Percentiles rank a stretch among this genome's conserved stretches.
These are phyloP conservation scores for Unio delphinus DNA, from an alignment of 2,888 invertebrate genomes.

Conservation along the genomic window DNA sequence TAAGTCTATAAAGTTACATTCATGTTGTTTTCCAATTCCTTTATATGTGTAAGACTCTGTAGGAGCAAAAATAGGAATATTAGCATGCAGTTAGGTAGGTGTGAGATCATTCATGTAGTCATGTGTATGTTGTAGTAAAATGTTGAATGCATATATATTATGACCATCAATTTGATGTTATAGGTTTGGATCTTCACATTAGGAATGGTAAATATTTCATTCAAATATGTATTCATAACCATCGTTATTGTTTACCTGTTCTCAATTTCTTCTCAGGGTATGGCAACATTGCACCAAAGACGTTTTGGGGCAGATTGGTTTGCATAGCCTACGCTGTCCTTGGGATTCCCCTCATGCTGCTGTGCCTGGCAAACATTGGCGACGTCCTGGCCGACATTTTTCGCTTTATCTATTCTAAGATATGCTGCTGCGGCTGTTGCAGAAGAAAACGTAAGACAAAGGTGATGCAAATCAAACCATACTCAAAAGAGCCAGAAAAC, in stretches of 20 bases:
- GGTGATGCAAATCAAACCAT: constrained; percentile 34
- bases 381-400: constrained; percentile 74
- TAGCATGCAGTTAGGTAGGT: too few species aligned
- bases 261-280: constrained; percentile 54
- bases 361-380: constrained; percentile 74
- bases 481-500: constrained; percentile 25
- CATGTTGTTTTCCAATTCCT: too few species aligned
- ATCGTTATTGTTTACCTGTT: not conserved
- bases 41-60: too few species aligned
- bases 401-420: constrained; percentile 72
- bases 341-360: constrained; percentile 74
- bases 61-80: too few species aligned
- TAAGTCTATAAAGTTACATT: too few species aligned
- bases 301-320: constrained; percentile 68
- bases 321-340: constrained; percentile 70
- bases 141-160: too few species aligned
- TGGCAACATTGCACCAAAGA: constrained; percentile 69
- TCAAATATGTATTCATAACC: too few species aligned
- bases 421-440: constrained; percentile 67
- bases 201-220: too few species aligned
- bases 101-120: too few species aligned
- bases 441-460: constrained; percentile 44
- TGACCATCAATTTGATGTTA: too few species aligned
- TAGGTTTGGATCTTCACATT: too few species aligned
- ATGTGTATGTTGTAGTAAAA: too few species aligned